Evolutionary conservation across 2,888 invertebrate species (phyloP).

Genomic region (Agyllia agylla): DNA sequence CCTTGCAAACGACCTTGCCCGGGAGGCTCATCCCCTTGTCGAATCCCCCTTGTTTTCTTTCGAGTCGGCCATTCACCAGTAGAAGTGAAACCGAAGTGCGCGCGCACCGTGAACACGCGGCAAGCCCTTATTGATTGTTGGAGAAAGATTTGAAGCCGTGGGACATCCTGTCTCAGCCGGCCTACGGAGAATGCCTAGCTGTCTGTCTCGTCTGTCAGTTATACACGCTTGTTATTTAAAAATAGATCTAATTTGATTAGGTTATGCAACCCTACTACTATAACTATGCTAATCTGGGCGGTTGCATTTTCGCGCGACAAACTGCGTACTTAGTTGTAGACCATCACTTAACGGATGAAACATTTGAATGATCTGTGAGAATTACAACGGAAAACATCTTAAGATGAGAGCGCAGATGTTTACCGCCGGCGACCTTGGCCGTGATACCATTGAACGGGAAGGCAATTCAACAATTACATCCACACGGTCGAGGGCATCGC

Average conservation of each 20-base stretch:
- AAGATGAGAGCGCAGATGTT: conserved; percentile 81
- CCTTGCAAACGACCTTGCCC: conserved; percentile 87
- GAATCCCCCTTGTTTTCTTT: conserved; percentile 83
- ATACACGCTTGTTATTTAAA: conserved; percentile 78
- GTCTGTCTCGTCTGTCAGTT: conserved; percentile 37
- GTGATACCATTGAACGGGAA: conserved; percentile 85
- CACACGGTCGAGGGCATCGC: conserved; percentile 85
- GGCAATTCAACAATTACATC: conserved; percentile 87
- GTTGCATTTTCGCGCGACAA: neutral
- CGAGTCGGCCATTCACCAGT: conserved; percentile 87
- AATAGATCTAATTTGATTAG: conserved; percentile 60
- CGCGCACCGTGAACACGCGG: conserved; percentile 85
- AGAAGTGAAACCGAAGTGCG: conserved; percentile 84
- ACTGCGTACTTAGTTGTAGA: neutral
- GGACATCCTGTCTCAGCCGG: conserved; percentile 81
- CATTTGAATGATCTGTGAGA: conserved; percentile 35
- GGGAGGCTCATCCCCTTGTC: conserved; percentile 82
- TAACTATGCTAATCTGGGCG: neutral
- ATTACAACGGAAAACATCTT: conserved; percentile 76
- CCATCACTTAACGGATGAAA: neutral
- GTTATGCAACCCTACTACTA: conserved; percentile 5
- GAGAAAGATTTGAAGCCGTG: conserved; percentile 81
- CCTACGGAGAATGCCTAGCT: conserved; percentile 78
- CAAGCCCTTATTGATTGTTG: conserved; percentile 85
- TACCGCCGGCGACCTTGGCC: conserved; percentile 85